A percentile compares a stretch with the other conserved stretches of the same genome.
Evolutionary conservation across 2,797 vertebrate genomes (phyloP).

Genomic region (Numenius phaeopus): DNA sequence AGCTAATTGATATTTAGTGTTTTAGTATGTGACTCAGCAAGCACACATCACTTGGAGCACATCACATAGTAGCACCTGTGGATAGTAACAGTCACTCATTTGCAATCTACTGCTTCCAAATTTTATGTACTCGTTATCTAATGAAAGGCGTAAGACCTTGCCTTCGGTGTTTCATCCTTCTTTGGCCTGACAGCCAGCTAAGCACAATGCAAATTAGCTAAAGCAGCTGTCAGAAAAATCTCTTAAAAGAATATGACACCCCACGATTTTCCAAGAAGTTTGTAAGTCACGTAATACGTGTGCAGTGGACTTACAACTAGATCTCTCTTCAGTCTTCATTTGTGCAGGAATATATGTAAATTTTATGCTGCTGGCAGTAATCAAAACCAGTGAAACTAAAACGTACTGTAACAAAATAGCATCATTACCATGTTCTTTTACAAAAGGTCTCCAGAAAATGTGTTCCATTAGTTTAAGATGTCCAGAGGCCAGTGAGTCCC

Average conservation of each 20-base stretch:
- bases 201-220: constrained; percentile 4
- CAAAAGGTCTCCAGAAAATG: not conserved
- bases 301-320: not conserved
- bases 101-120: not conserved
- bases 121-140: not conserved
- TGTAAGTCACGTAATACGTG: not conserved
- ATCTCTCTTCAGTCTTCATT: not conserved
- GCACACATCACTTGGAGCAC: not conserved
- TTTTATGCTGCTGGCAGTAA: constrained; percentile 19
- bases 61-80: not conserved
- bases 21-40: not conserved
- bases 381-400: not conserved
- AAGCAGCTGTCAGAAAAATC: not conserved
- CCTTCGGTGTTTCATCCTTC: not conserved
- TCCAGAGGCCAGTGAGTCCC: fast-evolving
- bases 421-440: not conserved
- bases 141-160: not conserved
- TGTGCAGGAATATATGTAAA: not conserved
- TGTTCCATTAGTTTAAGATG: not conserved
- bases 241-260: not conserved
- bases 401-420: not conserved
- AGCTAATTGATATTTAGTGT: not conserved
- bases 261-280: not conserved
- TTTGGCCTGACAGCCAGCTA: not conserved
- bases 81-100: not conserved